Evolutionary conservation across 2,888 invertebrate species (phyloP).

Genomic region (Cerastis leucographa): DNA sequence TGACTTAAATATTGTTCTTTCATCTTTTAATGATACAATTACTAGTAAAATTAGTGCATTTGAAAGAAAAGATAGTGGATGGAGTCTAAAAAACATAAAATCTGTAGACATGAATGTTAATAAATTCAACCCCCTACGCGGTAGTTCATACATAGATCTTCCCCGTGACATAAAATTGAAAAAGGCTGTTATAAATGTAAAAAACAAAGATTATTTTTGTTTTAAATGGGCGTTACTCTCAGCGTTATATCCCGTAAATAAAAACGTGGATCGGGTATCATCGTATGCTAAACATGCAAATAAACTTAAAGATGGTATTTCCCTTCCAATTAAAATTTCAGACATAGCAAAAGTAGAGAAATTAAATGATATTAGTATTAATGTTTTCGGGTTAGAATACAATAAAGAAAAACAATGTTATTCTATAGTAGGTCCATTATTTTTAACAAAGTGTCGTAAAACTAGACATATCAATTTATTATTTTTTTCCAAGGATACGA

Average conservation of each 20-base stretch:
- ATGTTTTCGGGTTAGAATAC: constrained; percentile 3
- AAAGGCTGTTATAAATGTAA: neutral
- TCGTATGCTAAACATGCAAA: too few species aligned
- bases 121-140: neutral
- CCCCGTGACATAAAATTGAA: neutral
- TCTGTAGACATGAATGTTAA: neutral
- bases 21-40: neutral
- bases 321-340: constrained; percentile 60
- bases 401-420: too few species aligned
- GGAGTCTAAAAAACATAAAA: neutral
- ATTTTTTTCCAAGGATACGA: too few species aligned
- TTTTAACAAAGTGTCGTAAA: too few species aligned
- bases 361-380: neutral
- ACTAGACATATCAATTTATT: too few species aligned
- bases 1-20: neutral
- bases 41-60: neutral
- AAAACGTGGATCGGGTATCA: too few species aligned
- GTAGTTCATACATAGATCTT: neutral
- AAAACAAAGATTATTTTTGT: neutral
- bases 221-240: constrained; percentile 18
- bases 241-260: too few species aligned
- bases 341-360: constrained; percentile 61
- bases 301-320: constrained; percentile 60
- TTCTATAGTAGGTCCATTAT: too few species aligned
- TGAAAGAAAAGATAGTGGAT: neutral